These are phyloP conservation scores for Rugalucina vietnamica DNA, from an alignment of 2,888 invertebrate genomes.

Conservation along the genomic window DNA sequence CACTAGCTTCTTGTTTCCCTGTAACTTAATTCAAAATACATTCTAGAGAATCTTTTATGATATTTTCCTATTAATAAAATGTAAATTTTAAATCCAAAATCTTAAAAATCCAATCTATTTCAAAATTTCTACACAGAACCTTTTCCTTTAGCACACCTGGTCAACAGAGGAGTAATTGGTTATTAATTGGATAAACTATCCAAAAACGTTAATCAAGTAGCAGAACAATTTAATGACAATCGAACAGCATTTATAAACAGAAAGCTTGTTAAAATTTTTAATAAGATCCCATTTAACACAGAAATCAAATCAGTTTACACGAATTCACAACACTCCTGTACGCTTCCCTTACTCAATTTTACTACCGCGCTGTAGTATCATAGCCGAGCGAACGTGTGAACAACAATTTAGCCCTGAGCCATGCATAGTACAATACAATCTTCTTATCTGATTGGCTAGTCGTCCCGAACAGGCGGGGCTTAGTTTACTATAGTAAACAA, in stretches of 20 bases:
- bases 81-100: background rate
- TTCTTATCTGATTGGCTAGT: background rate
- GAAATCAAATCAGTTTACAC: background rate
- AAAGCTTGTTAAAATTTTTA: background rate
- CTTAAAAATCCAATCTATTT: background rate
- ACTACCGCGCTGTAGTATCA: conserved; percentile 15
- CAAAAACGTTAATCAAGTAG: background rate
- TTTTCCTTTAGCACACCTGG: background rate
- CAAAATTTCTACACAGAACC: no score
- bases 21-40: background rate
- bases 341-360: background rate
- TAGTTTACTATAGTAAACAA: conserved; percentile 2
- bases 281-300: background rate
- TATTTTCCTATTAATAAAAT: background rate
- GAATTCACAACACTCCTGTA: background rate
- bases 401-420: background rate
- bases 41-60: background rate
- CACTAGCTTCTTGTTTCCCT: background rate
- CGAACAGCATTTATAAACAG: background rate
- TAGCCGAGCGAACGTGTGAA: background rate
- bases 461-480: background rate
- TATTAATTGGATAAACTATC: background rate
- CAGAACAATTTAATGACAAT: background rate
- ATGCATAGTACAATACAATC: background rate
- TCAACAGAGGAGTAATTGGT: background rate